Evolutionary conservation across 1,140 invertebrate species (phyloP), one percentile per base, ranked within the genome.

Genomic region (Daktulosphaira vitifoliae): DNA sequence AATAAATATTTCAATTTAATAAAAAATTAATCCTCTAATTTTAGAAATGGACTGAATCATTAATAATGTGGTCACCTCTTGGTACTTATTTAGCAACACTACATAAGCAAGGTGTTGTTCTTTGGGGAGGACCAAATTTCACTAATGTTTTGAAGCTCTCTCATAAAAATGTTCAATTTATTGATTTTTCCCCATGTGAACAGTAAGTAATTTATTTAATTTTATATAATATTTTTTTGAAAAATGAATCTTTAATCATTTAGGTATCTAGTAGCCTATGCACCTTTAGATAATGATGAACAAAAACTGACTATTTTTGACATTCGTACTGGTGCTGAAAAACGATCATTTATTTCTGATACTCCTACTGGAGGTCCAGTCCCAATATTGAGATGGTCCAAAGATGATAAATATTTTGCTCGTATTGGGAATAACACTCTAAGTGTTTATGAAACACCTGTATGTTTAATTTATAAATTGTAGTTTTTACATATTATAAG

Each of bases 181-280:
- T 98, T 65, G 96, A 97, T 70, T 99, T 98, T 75, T 98, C 96
- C 44, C 96, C 96, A 0, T 90, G 89, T 77, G 97, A 99, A 80
- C 92, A 92, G 78, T 86, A 74, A 74, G 74, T 77, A 50, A 33
- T 23, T 42, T 48, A 15, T 18, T 18, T 25, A 6, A 33, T 26
- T 42, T 2, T n/a, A 42, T 38, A 50, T 67, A n/a, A n/a, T 53
- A 26, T 46, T n/a, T 16, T 44, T 51, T 49, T 56, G 7, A 67
- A 44, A 15, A 18, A 64, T 66, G 11, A 11, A 26, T 37, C 11
- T 66, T 70, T 69, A 67, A 66, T 50, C n/a, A 72, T 73, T 16
- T 69, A 82, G 81, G 66, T 98, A 96, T 75, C 75, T 98, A 44
- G 92, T 97, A 0, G 94, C 92, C 0, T 97, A 93, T 74, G 89